Base-by-base conservation (phyloP, 2,888 invertebrate species). In the Caenorhabditis auriculariae region DNA sequence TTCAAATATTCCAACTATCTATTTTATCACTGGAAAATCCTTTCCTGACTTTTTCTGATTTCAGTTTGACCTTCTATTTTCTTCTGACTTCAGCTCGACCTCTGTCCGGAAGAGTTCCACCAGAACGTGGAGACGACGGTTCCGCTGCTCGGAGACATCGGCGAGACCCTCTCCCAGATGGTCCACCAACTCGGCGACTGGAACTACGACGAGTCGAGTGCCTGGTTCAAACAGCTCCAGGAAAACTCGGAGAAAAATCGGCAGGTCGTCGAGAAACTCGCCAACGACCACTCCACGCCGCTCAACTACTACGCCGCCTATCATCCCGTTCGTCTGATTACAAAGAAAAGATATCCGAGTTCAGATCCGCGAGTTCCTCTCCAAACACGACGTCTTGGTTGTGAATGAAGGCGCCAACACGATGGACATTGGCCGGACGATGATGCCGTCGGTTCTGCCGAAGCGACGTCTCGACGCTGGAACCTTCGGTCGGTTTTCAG, bases 391-490 rank as follows among this genome's bases (percentile, higher is more conserved):
- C 84, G 88, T 89, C 4, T 88, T 95, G 17, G 91, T 96, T 60
- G 90, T 94, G 27, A 94, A 93, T 81, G 95, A 96, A 84, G 96
- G 95, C 23, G 94, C 95, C 32, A 95, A 95, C 83, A 96, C 95
- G 0, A 96, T 96, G 96, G 95, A 96, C 82, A 95, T 95, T 80
- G 94, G 95, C 0, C 87, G 95, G 19, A 71, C 71, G 4, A 71
- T 71, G 71, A 66, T 71, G 68, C 71, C 68, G 9, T 67, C 66
- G 4, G 52, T 48, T 6, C 57, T 64, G 35, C 73, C 73, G 24
- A 63, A 65, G 45, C 56, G 73, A 32, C 57, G 73, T 58, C 85
- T 95, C 4, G 95, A 95, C 83, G 95, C 95, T 5, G 95, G 93
- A 7, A 92, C 93, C 3, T 95, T 93, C 83, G 95, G 94, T 57